Evolutionary conservation across 2,113 vertebrate species (phyloP).

Genomic region (Coracopsis vasa): DNA sequence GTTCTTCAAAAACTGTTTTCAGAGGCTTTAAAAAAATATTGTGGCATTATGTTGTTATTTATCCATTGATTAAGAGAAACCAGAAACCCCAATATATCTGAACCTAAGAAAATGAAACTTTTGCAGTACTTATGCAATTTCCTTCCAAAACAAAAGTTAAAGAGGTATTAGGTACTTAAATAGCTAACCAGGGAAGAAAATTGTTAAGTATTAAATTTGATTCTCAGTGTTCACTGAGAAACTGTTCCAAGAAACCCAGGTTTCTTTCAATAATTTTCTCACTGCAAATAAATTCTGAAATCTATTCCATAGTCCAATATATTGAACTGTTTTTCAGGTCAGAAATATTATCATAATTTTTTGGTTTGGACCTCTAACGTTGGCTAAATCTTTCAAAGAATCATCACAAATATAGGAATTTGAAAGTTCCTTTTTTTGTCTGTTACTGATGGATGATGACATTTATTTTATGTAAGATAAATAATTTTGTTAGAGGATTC

Average conservation of each 20-base stretch:
- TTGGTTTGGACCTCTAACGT: not conserved
- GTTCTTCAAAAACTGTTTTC: not conserved
- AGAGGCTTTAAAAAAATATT: not conserved
- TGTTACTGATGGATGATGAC: not conserved
- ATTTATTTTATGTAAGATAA: not conserved
- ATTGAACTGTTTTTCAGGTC: not conserved
- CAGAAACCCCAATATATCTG: not conserved
- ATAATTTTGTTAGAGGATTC: not conserved
- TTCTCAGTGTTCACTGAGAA: not conserved
- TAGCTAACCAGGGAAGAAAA: not conserved
- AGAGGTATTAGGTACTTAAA: not conserved
- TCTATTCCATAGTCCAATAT: not conserved
- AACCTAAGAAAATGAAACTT: not conserved
- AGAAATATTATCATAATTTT: not conserved
- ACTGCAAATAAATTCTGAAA: not conserved
- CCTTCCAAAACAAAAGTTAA: not conserved
- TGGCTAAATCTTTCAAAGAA: not conserved
- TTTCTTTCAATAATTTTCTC: not conserved
- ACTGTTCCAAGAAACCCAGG: not conserved
- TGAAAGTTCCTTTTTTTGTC: not conserved
- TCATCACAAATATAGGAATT: not conserved
- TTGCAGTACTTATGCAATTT: not conserved
- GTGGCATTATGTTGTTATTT: not conserved
- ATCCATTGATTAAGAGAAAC: not conserved
- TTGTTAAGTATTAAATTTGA: not conserved